Evolutionary conservation across 1,140 invertebrate genomes (phyloP).

Genomic region (Trypoxylus dichotomus): DNA sequence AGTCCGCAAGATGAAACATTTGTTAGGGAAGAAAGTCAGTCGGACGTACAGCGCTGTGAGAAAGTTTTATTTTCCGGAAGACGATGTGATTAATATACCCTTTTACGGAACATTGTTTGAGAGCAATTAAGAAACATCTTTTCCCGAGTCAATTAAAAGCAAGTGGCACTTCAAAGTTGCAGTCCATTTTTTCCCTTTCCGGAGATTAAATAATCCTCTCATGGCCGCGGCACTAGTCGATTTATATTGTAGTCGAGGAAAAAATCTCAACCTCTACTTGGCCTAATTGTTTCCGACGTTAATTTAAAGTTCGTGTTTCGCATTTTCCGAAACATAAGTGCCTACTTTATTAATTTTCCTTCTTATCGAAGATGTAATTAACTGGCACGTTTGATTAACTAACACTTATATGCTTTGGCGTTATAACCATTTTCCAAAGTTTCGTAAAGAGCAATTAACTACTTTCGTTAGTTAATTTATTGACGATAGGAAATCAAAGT

Average conservation of each 20-base stretch:
- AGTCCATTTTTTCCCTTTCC: slow-evolving; percentile 1
- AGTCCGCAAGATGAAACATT: slow-evolving; percentile 10
- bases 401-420: neutral
- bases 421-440: neutral
- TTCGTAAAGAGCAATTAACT: neutral
- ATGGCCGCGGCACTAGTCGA: slow-evolving; percentile 10
- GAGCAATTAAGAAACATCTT: slow-evolving; percentile 21
- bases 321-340: neutral
- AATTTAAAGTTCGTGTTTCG: slow-evolving; percentile 16
- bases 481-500: neutral
- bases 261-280: neutral
- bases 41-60: neutral
- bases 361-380: neutral
- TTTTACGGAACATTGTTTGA: slow-evolving; percentile 12
- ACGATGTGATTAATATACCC: slow-evolving; percentile 21
- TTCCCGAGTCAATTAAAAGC: slow-evolving; percentile 14
- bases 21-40: neutral
- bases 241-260: neutral
- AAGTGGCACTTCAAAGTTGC: slow-evolving; percentile 15
- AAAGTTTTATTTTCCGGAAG: slow-evolving; percentile 13
- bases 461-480: neutral
- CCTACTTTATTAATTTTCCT: neutral
- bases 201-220: slow-evolving; percentile 19
- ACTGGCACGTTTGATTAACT: neutral
- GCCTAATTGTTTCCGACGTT: neutral